phyloP scores from a whole-genome alignment of 2,113 vertebrate species.

The Bagarius yarrelli region DNA sequence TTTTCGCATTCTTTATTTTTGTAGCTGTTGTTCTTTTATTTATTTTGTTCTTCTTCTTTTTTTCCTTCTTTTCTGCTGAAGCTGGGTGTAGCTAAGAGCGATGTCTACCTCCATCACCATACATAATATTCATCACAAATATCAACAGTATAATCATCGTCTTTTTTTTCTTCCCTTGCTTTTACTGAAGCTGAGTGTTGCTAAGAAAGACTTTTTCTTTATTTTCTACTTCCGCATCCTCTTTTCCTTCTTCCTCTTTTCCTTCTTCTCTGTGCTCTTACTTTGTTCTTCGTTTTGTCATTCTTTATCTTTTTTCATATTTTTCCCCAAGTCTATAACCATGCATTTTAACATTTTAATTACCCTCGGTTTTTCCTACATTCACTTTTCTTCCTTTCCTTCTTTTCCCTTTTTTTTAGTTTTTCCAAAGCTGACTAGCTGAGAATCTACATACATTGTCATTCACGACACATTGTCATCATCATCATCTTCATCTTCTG shows the following conservation, averaged over 20 bases:
- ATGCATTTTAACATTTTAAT: too few species aligned
- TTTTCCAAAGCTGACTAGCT: background rate
- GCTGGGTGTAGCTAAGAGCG: background rate
- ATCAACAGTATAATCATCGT: too few species aligned
- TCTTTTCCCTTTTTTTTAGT: background rate
- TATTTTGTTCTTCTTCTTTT: background rate
- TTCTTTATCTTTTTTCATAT: too few species aligned
- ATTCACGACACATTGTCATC: too few species aligned
- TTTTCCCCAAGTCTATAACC: background rate
- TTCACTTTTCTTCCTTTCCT: slow-evolving; percentile 2
- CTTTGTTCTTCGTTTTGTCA: too few species aligned
- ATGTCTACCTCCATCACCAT: too few species aligned
- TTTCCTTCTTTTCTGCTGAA: background rate
- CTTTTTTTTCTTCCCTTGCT: background rate
- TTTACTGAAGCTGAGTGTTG: background rate
- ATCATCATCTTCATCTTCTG: background rate
- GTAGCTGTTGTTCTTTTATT: too few species aligned
- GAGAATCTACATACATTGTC: background rate
- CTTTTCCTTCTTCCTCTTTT: too few species aligned
- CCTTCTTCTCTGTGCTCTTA: too few species aligned
- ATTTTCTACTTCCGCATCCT: too few species aligned
- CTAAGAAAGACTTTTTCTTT: background rate
- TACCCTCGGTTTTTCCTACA: slow-evolving; percentile 4
- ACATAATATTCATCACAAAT: too few species aligned
- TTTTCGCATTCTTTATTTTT: too few species aligned